Evolutionary conservation across 2,888 invertebrate genomes (phyloP).

Genomic region (Eristalis pertinax): DNA sequence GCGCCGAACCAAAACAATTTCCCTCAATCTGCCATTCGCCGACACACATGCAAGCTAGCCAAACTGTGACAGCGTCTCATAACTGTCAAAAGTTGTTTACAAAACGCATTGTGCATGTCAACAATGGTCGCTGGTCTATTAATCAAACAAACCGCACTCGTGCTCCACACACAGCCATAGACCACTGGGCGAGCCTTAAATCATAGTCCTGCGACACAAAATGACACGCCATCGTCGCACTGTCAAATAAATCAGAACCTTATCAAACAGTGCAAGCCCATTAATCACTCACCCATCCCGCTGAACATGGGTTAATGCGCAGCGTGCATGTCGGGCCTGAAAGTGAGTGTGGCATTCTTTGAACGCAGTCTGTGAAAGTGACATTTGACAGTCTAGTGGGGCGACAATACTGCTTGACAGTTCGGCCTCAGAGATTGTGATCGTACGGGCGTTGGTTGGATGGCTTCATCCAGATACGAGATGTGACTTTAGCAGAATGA

Average conservation of each 20-base stretch:
- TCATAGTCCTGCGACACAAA: not conserved
- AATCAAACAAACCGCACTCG: slow-evolving; percentile 38
- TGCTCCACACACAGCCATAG: not conserved
- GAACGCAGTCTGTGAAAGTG: not conserved
- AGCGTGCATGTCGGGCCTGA: slow-evolving; percentile 16
- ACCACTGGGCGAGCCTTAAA: not conserved
- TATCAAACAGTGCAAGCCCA: slow-evolving; percentile 48
- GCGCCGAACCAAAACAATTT: not conserved
- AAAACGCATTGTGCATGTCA: slow-evolving; percentile 25
- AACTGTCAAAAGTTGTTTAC: slow-evolving; percentile 21
- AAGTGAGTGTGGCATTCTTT: slow-evolving; percentile 2
- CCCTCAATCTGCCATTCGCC: not conserved
- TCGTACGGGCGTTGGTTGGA: not conserved
- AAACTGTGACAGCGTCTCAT: not conserved
- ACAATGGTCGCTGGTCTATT: slow-evolving; percentile 31
- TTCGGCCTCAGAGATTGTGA: not conserved
- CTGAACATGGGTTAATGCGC: slow-evolving; percentile 46
- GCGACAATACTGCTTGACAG: slow-evolving; percentile 26
- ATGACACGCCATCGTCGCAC: slow-evolving; percentile 6
- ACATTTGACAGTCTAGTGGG: slow-evolving; percentile 14
- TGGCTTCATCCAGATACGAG: not conserved
- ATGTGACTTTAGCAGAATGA: slow-evolving; percentile 2
- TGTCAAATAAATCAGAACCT: slow-evolving; percentile 66
- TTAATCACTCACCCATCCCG: slow-evolving; percentile 48
- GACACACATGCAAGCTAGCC: slow-evolving; percentile 32